phyloP scores from a whole-genome alignment of 92 coral and sea anemone genomes.

The Palythoa caribaeorum region DNA sequence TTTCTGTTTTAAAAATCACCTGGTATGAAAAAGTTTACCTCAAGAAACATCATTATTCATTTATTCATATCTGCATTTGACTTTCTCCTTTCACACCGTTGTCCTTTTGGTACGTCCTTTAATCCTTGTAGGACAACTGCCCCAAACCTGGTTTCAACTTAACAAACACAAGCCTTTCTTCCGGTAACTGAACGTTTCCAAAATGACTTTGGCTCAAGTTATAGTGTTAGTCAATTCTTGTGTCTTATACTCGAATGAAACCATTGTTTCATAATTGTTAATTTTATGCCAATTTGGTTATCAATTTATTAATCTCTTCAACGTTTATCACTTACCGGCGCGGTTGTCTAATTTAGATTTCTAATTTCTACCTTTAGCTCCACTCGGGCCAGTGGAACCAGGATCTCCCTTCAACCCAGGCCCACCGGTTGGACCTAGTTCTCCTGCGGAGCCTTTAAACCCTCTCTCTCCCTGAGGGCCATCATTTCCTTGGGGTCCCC shows the following conservation, averaged over 20 bases:
- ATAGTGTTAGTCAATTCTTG: neutral
- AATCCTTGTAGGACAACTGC: neutral
- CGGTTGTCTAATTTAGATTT: neutral
- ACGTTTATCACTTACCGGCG: too few species aligned
- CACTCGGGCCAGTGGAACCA: neutral
- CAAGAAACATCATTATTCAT: too few species aligned
- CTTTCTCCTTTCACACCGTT: too few species aligned
- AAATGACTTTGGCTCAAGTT: too few species aligned
- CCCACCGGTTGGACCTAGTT: neutral
- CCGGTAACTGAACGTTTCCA: too few species aligned
- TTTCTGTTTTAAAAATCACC: too few species aligned
- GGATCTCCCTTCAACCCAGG: constrained; percentile 3
- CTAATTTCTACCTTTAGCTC: neutral
- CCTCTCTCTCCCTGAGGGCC: constrained; percentile 21
- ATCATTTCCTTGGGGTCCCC: neutral
- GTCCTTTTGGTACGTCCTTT: neutral
- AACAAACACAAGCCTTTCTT: too few species aligned
- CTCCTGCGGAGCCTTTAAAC: neutral
- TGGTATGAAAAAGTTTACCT: too few species aligned
- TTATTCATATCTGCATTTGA: too few species aligned
- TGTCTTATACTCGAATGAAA: too few species aligned
- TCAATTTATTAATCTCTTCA: neutral
- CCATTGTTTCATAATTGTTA: too few species aligned
- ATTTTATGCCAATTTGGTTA: neutral
- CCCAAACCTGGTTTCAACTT: too few species aligned